Conservation (phyloP, 2,888 invertebrate species). For the Nesidiocoris tenuis region DNA sequence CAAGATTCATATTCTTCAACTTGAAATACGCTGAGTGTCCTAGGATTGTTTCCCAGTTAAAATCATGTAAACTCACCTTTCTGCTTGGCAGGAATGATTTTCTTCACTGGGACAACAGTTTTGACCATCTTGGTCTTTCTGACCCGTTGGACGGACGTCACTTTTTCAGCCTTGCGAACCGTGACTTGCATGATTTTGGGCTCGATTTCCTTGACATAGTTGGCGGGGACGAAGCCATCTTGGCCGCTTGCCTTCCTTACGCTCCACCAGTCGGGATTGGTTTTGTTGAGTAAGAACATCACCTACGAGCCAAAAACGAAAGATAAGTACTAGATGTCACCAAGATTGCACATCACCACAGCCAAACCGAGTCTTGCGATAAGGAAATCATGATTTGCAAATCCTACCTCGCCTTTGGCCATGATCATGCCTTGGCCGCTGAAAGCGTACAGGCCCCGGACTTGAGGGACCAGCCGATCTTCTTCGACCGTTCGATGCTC, state of each 20-base stretch:
- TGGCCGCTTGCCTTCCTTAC: constrained; percentile 87
- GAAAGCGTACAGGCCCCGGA: constrained; percentile 83
- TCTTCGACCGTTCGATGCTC: constrained; percentile 85
- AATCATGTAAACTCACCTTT: constrained; percentile 50
- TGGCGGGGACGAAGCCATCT: constrained; percentile 97
- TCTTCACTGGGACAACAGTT: constrained; percentile 76
- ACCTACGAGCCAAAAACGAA: constrained; percentile 56
- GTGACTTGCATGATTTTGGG: constrained; percentile 82
- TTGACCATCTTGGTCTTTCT: constrained; percentile 87
- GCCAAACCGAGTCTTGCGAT: not conserved
- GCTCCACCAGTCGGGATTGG: constrained; percentile 99
- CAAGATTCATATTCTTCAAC: no score
- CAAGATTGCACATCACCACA: no score
- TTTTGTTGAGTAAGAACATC: constrained; percentile 90
- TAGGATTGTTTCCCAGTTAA: no score
- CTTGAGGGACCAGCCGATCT: constrained; percentile 83
- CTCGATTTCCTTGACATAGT: constrained; percentile 90
- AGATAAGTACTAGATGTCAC: constrained; percentile 42
- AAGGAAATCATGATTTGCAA: not conserved
- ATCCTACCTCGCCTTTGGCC: constrained; percentile 75
- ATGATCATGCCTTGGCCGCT: constrained; percentile 89
- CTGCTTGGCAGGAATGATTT: constrained; percentile 52
- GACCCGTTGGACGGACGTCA: constrained; percentile 78
- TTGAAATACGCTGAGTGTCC: no score
- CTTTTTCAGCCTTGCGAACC: constrained; percentile 80